A percentile compares a stretch with the other conserved stretches of the same genome.
Evolutionary conservation across 35 echinoderm and acorn worm genomes (phyloP).

Genomic region (Anneissia japonica): DNA sequence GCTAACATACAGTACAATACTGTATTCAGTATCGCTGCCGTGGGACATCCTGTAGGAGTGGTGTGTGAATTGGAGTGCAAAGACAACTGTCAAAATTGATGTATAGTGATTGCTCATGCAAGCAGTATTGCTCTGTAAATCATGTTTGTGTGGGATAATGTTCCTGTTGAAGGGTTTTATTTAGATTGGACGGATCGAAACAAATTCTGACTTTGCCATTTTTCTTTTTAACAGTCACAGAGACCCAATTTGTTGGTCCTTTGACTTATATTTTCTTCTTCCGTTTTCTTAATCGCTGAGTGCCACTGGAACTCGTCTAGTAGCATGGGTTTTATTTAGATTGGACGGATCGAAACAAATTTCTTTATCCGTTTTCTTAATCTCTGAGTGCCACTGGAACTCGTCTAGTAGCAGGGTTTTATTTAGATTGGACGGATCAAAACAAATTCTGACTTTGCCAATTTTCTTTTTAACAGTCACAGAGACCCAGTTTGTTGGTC

Average conservation of each 20-base stretch:
- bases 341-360: conserved; percentile 17
- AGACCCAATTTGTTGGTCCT: too few relatives aligned
- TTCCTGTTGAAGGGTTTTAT: conserved; percentile 1
- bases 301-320: conserved; percentile 51
- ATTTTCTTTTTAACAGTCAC: not conserved
- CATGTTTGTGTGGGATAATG: conserved; percentile 22
- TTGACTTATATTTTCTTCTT: conserved; percentile 14
- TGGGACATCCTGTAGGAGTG: too few relatives aligned
- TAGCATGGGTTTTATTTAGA: conserved; percentile 31
- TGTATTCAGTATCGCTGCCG: too few relatives aligned
- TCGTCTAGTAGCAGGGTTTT: not conserved
- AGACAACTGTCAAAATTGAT: too few relatives aligned
- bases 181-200: conserved; percentile 14
- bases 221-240: not conserved
- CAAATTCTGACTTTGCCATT: conserved; percentile 27
- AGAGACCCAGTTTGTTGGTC: too few relatives aligned
- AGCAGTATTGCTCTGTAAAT: too few relatives aligned
- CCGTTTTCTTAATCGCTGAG: conserved; percentile 36
- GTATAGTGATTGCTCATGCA: too few relatives aligned
- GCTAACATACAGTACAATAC: too few relatives aligned
- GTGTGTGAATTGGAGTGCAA: too few relatives aligned
- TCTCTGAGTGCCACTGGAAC: conserved; percentile 48
- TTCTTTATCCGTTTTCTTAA: conserved; percentile 28
- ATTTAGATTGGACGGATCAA: conserved; percentile 18
- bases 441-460: conserved; percentile 25